Conservation (phyloP, 2,888 invertebrate species). For the Rhagium mordax region DNA sequence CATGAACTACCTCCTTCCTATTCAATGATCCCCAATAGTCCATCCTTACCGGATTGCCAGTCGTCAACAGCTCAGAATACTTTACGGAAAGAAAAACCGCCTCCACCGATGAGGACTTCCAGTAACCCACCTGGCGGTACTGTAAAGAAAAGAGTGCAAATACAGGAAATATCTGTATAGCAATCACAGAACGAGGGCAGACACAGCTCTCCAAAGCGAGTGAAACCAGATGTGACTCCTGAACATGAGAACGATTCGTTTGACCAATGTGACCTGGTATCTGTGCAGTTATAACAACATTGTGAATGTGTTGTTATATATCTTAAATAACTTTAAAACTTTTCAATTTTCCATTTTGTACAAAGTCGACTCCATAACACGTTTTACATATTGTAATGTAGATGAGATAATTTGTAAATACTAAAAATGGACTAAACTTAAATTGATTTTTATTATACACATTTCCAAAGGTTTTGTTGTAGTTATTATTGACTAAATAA, state of each 20-base stretch:
- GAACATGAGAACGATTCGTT: conserved; percentile 46
- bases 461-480: conserved; percentile 9
- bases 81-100: conserved; percentile 64
- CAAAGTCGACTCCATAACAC: conserved; percentile 25
- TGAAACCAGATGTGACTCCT: conserved; percentile 33
- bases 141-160: conserved; percentile 85
- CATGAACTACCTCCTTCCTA: conserved; percentile 72
- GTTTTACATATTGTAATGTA: conserved; percentile 33
- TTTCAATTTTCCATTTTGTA: conserved; percentile 40
- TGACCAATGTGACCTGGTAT: conserved; percentile 66
- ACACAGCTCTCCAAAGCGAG: conserved; percentile 32
- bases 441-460: conserved; percentile 22
- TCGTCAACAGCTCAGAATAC: conserved; percentile 43
- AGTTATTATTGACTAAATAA: not conserved
- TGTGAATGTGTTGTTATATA: conserved; percentile 60
- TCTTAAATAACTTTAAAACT: conserved; percentile 52
- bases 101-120: conserved; percentile 67
- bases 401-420: conserved; percentile 29
- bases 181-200: conserved; percentile 62
- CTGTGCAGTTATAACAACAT: conserved; percentile 66
- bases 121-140: conserved; percentile 72
- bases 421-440: not conserved
- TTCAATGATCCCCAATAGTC: conserved; percentile 69
- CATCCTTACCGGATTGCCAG: conserved; percentile 61
- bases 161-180: conserved; percentile 87